Percentiles rank a stretch among this genome's conserved stretches.
Conservation (phyloP, 2,113 vertebrate genomes). For the Oncorhynchus mykiss region DNA sequence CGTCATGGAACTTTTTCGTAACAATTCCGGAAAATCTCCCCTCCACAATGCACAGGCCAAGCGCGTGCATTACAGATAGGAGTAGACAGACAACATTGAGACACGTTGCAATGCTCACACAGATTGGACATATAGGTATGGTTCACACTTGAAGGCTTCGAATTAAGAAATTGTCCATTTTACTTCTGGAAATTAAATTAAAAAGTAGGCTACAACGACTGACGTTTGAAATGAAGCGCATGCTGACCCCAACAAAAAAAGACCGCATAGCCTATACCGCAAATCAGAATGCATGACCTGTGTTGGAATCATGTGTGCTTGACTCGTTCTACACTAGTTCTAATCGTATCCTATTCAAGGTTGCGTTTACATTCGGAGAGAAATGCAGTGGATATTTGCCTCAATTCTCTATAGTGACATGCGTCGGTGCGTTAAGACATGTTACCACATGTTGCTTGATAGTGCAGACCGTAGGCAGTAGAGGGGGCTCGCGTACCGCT, state of each 20-base stretch:
- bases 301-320: too few relatives aligned
- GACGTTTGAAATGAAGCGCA: too few relatives aligned
- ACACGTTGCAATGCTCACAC: background rate
- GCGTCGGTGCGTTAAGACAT: background rate
- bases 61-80: slow-evolving; percentile 57
- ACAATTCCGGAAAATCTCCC: slow-evolving; percentile 55
- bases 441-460: background rate
- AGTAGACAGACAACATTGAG: slow-evolving; percentile 58
- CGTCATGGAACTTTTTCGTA: slow-evolving; percentile 75
- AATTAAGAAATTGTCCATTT: background rate
- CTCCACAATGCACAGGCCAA: slow-evolving; percentile 34
- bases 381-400: background rate
- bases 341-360: too few relatives aligned
- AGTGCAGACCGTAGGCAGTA: background rate
- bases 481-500: background rate
- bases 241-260: too few relatives aligned
- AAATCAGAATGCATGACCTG: too few relatives aligned
- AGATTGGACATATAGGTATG: slow-evolving; percentile 46
- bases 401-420: background rate
- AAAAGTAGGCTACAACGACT: background rate
- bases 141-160: slow-evolving; percentile 30
- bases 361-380: background rate
- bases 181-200: background rate
- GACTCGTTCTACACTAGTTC: too few relatives aligned
- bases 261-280: too few relatives aligned